Conservation (phyloP, 2,888 invertebrate species). For the Oasisia sp. region DNA sequence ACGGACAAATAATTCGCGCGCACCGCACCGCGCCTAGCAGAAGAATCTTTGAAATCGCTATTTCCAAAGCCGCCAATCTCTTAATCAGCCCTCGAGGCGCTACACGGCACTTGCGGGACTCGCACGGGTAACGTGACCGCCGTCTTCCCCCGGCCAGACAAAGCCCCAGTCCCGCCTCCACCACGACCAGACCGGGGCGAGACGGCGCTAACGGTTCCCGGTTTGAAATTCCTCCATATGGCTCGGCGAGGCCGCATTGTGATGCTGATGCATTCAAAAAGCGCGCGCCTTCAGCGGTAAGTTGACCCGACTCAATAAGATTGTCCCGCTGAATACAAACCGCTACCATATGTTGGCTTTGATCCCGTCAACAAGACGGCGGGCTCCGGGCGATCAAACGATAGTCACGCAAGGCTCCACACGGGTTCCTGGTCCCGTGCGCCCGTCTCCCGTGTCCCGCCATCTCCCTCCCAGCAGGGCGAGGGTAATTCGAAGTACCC, state of each 20-base stretch:
- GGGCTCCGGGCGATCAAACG: not conserved
- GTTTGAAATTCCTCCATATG: constrained; percentile 17
- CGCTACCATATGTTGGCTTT: constrained; percentile 17
- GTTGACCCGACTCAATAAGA: not conserved
- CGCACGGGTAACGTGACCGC: not conserved
- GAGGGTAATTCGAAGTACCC: not conserved
- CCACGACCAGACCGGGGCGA: not conserved
- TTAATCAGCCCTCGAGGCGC: not conserved
- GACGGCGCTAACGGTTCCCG: constrained; percentile 3
- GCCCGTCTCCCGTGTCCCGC: not conserved
- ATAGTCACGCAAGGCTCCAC: constrained; percentile 11
- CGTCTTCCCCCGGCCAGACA: not conserved
- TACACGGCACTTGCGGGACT: not conserved
- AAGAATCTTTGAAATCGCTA: not conserved
- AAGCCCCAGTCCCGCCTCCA: not conserved
- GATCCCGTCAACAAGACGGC: not conserved
- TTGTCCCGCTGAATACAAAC: constrained; percentile 1
- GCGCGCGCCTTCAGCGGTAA: not conserved
- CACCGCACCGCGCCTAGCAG: not conserved
- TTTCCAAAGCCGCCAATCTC: not conserved
- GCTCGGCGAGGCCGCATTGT: not conserved
- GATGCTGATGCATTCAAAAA: constrained; percentile 17
- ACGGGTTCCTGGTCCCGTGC: not conserved
- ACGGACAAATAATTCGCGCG: not conserved
- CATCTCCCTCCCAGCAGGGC: constrained; percentile 7